Base-by-base conservation (phyloP, 2,113 vertebrate species). In the Azemiops feae region DNA sequence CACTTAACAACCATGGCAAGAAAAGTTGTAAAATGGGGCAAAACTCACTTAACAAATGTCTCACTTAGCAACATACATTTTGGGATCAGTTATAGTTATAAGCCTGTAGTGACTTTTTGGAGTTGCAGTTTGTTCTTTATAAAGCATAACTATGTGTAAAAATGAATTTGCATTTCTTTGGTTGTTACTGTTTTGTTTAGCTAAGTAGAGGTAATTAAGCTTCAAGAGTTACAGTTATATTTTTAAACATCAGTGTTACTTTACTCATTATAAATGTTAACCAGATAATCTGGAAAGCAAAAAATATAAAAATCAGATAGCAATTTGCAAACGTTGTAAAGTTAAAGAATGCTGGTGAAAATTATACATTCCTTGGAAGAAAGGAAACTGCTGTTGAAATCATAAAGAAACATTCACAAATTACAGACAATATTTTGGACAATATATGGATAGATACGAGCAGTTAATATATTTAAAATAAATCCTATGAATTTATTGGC, bases 171-270 rank as follows among this genome's bases (percentile, higher is more conserved):
- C 18, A 27, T 4, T 0, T 43, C 91, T 27, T 3, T 69, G 85
- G 11, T 92, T 94, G 53, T 88, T 91, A 93, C 85, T 93, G 86
- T 93, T 94, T 69, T 93, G 7, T 47, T 94, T 69, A 69, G 18
- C 6, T 25, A 92, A 34, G 47, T 43, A 87, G 39, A 87, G 20
- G 16, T 93, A 92, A 91, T 93, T 89, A 18, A 25, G 55, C 30
- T 93, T 4, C 27, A 45, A 94, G 69, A 90, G 45, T 10, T 12
- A 3, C 3, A 16, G 0, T 45, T 91, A 2, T 23, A 2, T 74
- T 94, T 90, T 91, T 69, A 94, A 96, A 92, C 86, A 39, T 92
- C 90, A 89, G 16, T 92, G 94, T 91, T 94, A 92, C 54, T 52
- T 86, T 50, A 43, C 22, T 3, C 87, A 8, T 92, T 93, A 93